Base-by-base conservation (phyloP, 2,888 invertebrate species). In the Podabrus alpinus region DNA sequence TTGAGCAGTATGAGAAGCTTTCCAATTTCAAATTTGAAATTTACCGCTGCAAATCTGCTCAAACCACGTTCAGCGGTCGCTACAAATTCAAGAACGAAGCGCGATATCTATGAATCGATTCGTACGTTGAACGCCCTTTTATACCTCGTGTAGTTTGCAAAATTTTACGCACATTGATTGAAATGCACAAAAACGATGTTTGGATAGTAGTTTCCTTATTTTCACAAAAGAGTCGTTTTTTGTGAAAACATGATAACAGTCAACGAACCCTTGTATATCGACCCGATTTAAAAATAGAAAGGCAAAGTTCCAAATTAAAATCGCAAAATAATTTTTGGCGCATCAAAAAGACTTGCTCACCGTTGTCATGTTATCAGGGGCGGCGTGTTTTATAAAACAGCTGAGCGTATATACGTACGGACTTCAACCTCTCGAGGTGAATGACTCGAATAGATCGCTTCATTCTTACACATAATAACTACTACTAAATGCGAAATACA, bases 351-450 rank as follows among this genome's bases (percentile, higher is more conserved):
- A 71, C 70, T 74, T 68, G 78, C 76, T 69, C 74, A 78, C 76
- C 79, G 79, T 80, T 80, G 80, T 78, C 79, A 77, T 77, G 73
- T 80, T 78, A 79, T 77, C 74, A 79, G 74, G 73, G 71, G 73
- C 73, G 64, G 71, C 68, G 66, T 72, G 71, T 72, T 75, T 75
- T 60, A 68, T 77, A 81, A 82, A 84, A 83, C 84, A 85, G 84
- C 84, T 83, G 84, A 84, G 83, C 79, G 79, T 80, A 64, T 80
- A 64, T 64, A 64, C 21, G 21, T 76, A 81, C 83, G 84, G 84
- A 82, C 83, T 84, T 84, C 84, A 84, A 84, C 84, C 84, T 84
- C 82, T 79, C 78, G 84, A 83, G 85, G 84, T 85, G 84, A 85
- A 85, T 83, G 85, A 84, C 85, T 81, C 77, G 71, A 68, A 71